A percentile compares a stretch with the other conserved stretches of the same genome.
phyloP scores from a whole-genome alignment of 2,113 vertebrate species.

The Sclerurus mexicanus region DNA sequence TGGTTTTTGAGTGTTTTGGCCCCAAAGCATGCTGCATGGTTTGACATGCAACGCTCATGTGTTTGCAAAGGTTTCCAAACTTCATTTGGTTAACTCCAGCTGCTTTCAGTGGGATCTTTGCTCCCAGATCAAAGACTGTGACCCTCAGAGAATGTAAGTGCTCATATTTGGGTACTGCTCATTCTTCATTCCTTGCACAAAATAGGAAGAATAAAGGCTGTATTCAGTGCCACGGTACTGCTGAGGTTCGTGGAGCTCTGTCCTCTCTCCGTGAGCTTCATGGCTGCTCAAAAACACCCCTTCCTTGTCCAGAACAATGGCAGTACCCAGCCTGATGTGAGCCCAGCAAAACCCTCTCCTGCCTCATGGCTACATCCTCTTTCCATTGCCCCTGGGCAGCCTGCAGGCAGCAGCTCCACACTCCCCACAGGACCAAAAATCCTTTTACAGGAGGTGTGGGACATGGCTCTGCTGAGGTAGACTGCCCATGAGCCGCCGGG shows the following conservation, averaged over 20 bases:
- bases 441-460: neutral
- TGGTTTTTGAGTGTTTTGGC: neutral
- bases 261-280: rapidly evolving
- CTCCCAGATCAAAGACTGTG: neutral
- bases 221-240: neutral
- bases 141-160: neutral
- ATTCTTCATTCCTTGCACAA: conserved; percentile 29
- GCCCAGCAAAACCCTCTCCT: neutral
- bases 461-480: neutral
- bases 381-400: neutral
- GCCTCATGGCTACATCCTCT: neutral
- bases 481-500: rapidly evolving
- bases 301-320: neutral
- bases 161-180: neutral
- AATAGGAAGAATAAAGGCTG: neutral
- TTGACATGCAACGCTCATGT: neutral
- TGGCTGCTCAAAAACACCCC: neutral
- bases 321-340: neutral
- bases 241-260: neutral
- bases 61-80: neutral
- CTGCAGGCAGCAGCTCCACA: neutral
- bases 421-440: neutral
- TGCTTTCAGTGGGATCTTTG: conserved; percentile 9
- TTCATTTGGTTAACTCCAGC: conserved; percentile 12
- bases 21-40: neutral